Evolutionary conservation across 2,888 invertebrate genomes (phyloP), one percentile per base, ranked within the genome.

Genomic region (Sycophila texana): DNA sequence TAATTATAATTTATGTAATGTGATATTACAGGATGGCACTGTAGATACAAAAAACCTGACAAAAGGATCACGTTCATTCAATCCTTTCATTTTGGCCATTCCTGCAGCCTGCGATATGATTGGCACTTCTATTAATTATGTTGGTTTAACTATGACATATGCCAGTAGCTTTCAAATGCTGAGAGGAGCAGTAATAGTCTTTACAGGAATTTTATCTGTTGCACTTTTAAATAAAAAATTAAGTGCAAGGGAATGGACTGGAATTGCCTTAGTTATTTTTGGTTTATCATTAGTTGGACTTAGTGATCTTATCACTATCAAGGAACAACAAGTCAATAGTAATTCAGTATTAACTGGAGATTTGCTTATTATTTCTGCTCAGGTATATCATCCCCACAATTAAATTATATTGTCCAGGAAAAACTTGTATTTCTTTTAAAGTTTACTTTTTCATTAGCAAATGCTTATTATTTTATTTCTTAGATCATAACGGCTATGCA

Each of bases 131-230:
- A 92, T 96, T 47, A 96, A 98, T 95, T 97, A 98, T 88, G 93
- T 98, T 67, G 98, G 98, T 5, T 91, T 99, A 73, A 97, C 95
- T 85, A 91, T 99, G 89, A 99, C 99, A 0, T 97, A 95, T 88
- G 96, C 97, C 0, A 97, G 97, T 84, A 98, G 97, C 88, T 99
- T 98, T 91, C 98, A 98, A 92, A 98, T 99, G 98, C 94, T 99
- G 85, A 92, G 98, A 91, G 98, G 96, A 93, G 90, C 97, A 73
- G 95, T 97, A 10, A 96, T 98, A 77, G 92, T 98, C 39, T 98
- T 98, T 90, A 96, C 97, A 47, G 98, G 96, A 0, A 90, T 98
- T 4, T 92, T 98, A 10, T 97, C 97, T n/a, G 94, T 95, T 79
- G 94, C 94, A 12, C 96, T 97, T 89, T 92, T 98, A 49, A 92